A percentile compares a stretch with the other conserved stretches of the same genome.
phyloP scores from a whole-genome alignment of 2,113 vertebrate species.

The Melanocharis versteri region DNA sequence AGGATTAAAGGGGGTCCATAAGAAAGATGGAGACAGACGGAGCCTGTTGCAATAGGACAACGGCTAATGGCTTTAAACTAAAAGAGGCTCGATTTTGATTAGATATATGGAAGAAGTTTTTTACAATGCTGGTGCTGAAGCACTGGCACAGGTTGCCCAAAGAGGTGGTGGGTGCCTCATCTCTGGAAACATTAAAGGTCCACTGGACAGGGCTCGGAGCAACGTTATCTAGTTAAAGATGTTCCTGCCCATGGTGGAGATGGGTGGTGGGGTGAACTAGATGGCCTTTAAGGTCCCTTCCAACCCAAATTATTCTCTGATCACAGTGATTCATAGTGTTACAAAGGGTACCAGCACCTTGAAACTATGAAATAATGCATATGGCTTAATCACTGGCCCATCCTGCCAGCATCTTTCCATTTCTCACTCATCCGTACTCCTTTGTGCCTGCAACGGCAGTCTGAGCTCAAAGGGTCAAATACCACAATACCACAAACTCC shows the following conservation, averaged over 20 bases:
- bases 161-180: neutral
- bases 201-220: neutral
- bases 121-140: neutral
- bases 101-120: neutral
- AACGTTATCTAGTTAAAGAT: neutral
- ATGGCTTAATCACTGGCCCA: neutral
- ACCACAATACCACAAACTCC: neutral
- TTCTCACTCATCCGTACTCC: neutral
- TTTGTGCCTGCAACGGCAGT: neutral
- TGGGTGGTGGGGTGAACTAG: neutral
- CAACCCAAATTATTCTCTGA: neutral
- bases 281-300: neutral
- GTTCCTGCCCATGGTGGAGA: neutral
- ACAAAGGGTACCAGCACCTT: neutral
- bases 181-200: neutral
- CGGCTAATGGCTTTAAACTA: neutral
- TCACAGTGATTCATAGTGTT: accelerated
- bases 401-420: neutral
- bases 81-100: accelerated
- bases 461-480: neutral
- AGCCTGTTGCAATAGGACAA: neutral
- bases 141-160: neutral
- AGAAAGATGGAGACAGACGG: neutral
- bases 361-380: neutral
- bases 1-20: neutral